phyloP scores from a whole-genome alignment of 2,113 vertebrate species.

The Dascyllus trimaculatus region DNA sequence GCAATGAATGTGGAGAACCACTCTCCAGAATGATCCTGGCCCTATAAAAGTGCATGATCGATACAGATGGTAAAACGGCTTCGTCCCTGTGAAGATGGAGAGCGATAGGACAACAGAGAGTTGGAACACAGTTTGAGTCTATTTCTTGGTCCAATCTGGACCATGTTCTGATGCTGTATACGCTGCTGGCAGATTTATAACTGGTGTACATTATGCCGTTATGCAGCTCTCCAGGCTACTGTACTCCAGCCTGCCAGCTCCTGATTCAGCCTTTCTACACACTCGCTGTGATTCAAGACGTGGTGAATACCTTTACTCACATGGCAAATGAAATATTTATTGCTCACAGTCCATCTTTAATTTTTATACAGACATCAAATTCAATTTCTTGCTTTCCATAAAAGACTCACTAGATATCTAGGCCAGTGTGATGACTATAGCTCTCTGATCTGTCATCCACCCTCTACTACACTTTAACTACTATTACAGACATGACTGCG shows the following conservation, averaged over 20 bases:
- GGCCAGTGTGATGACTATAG: neutral
- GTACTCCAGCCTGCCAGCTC: slow-evolving; percentile 63
- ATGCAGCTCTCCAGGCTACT: slow-evolving; percentile 50
- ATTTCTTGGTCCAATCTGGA: slow-evolving; percentile 39
- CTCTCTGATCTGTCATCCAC: neutral
- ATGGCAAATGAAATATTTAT: slow-evolving; percentile 38
- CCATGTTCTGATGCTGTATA: slow-evolving; percentile 47
- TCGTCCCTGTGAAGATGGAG: slow-evolving; percentile 43
- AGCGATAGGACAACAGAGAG: slow-evolving; percentile 41
- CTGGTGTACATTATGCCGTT: slow-evolving; percentile 56
- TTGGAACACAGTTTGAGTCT: slow-evolving; percentile 46
- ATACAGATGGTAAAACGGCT: slow-evolving; percentile 55
- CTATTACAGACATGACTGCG: neutral
- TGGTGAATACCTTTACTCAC: slow-evolving; percentile 44
- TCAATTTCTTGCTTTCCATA: slow-evolving; percentile 30
- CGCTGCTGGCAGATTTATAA: slow-evolving; percentile 68
- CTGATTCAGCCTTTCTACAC: slow-evolving; percentile 74
- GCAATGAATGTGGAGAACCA: slow-evolving; percentile 61
- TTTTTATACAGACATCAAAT: slow-evolving; percentile 44
- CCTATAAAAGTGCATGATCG: slow-evolving; percentile 63
- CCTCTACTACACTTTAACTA: neutral
- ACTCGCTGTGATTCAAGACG: slow-evolving; percentile 49
- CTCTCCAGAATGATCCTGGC: slow-evolving; percentile 60
- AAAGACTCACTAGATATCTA: slow-evolving; percentile 3
- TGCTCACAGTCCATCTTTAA: slow-evolving; percentile 18